These are phyloP conservation scores for Cottus gobio DNA, from an alignment of 2,113 vertebrate species.

Conservation along the genomic window DNA sequence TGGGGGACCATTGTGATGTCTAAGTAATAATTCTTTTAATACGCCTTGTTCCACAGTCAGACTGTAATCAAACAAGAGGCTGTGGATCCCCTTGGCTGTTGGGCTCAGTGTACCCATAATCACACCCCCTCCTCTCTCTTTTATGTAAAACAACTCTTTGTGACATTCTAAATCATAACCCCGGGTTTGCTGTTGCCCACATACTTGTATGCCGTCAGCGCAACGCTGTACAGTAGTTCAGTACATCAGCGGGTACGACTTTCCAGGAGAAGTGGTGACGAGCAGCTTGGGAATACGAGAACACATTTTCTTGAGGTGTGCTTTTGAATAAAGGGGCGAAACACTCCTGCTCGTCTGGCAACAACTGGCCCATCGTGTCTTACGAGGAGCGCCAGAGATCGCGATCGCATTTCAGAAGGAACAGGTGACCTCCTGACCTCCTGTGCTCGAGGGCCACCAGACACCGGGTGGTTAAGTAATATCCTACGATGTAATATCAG, in stretches of 20 bases:
- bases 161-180: constrained; percentile 71
- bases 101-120: constrained; percentile 68
- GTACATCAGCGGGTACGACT: constrained; percentile 23
- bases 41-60: constrained; percentile 72
- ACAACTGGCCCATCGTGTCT: constrained; percentile 33
- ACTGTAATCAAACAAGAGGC: constrained; percentile 76
- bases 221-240: constrained; percentile 8
- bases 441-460: constrained; percentile 32
- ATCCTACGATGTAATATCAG: constrained; percentile 49
- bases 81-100: constrained; percentile 66
- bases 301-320: constrained; percentile 22
- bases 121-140: constrained; percentile 29
- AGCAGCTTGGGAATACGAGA: constrained; percentile 25
- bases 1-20: constrained; percentile 67
- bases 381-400: constrained; percentile 18
- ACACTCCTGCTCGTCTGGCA: constrained; percentile 10
- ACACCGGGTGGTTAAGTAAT: constrained; percentile 44
- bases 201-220: constrained; percentile 49
- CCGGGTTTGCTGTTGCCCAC: constrained; percentile 49
- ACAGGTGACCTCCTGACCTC: constrained; percentile 59
- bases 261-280: constrained; percentile 20
- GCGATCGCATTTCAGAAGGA: constrained; percentile 62
- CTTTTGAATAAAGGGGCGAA: constrained; percentile 33
- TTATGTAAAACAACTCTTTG: constrained; percentile 73
- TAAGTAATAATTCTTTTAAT: constrained; percentile 77